These are phyloP conservation scores for Pygocentrus nattereri DNA, from an alignment of 2,797 vertebrate genomes.

Conservation along the genomic window DNA sequence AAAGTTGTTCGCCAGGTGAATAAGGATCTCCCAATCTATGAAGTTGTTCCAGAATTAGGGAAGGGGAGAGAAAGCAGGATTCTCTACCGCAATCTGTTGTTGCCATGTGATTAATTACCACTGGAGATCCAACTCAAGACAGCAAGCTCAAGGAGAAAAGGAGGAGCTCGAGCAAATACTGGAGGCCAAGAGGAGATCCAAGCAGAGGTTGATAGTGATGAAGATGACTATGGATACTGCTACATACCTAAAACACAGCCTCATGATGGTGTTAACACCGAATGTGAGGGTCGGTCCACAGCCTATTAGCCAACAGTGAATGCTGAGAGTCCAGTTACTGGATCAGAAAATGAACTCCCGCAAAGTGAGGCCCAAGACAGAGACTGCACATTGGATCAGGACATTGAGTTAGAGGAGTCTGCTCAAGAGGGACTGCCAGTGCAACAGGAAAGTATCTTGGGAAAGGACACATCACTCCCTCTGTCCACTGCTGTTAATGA, in stretches of 20 bases:
- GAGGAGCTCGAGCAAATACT: not conserved
- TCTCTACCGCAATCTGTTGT: conserved; percentile 1
- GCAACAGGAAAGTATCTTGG: no score
- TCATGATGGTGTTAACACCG: no score
- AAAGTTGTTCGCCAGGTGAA: conserved; percentile 3
- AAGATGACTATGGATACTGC: not conserved
- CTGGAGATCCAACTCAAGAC: conserved; percentile 4
- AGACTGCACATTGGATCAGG: no score
- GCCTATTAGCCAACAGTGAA: no score
- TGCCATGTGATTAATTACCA: conserved; percentile 37
- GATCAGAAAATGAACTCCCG: no score
- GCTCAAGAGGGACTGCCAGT: no score
- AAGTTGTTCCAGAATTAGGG: conserved; percentile 21
- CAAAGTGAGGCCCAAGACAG: no score
- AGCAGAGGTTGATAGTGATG: not conserved
- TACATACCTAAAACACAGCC: not conserved
- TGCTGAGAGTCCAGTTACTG: no score
- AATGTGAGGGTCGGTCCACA: no score
- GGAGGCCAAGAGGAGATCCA: not conserved
- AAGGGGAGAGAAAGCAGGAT: not conserved
- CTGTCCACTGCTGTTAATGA: no score
- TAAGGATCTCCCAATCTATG: conserved; percentile 6
- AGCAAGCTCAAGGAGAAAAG: not conserved
- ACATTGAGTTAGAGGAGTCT: no score
- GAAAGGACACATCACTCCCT: no score